Evolutionary conservation across 2,113 vertebrate genomes (phyloP).

Genomic region (Chinchilla lanigera): DNA sequence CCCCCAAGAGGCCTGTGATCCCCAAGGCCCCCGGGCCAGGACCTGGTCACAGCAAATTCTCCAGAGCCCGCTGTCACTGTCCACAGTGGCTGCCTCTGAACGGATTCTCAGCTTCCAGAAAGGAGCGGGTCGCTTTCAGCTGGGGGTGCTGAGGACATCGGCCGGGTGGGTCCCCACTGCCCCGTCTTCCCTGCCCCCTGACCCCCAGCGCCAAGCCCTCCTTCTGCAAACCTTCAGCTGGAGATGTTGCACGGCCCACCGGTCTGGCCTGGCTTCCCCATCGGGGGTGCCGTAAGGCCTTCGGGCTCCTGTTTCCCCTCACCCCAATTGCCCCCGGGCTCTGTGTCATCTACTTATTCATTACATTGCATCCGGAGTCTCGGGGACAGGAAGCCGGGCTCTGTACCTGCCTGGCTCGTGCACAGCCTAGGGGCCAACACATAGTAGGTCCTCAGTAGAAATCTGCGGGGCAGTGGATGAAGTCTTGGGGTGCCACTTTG

Average conservation of each 20-base stretch:
- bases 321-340: rapidly evolving
- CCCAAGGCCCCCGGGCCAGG: neutral
- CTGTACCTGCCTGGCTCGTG: neutral
- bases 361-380: neutral
- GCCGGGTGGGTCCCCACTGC: neutral
- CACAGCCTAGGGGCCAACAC: neutral
- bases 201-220: neutral
- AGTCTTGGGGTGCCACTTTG: neutral
- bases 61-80: neutral
- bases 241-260: neutral
- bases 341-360: too few relatives aligned
- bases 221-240: neutral
- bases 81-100: neutral
- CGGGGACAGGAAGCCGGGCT: rapidly evolving
- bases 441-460: neutral
- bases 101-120: neutral
- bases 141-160: neutral
- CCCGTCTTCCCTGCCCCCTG: neutral
- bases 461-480: rapidly evolving
- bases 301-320: rapidly evolving
- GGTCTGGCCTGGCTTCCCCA: neutral
- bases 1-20: too few relatives aligned
- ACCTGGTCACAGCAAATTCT: neutral
- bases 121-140: too few relatives aligned
- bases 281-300: too few relatives aligned